Percentiles rank a stretch among this genome's conserved stretches.
These are phyloP conservation scores for Pelmatolapia mariae DNA, from an alignment of 2,113 vertebrate species.

Conservation along the genomic window DNA sequence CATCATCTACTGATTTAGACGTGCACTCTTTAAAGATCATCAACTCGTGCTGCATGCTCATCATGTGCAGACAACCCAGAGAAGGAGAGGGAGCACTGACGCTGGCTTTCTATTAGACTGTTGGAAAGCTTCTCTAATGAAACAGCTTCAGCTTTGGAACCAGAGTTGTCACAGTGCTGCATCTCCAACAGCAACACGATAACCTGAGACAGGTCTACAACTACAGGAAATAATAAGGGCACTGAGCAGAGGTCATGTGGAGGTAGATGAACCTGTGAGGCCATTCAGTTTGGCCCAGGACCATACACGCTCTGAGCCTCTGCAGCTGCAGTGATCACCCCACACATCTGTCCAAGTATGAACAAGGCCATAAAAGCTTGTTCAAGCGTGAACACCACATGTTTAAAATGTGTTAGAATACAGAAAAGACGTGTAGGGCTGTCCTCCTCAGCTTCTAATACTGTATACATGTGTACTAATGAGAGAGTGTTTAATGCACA, in stretches of 20 bases:
- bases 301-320: neutral
- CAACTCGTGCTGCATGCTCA: neutral
- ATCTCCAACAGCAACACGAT: neutral
- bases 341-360: neutral
- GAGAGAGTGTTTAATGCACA: neutral
- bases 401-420: neutral
- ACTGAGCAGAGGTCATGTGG: neutral
- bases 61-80: neutral
- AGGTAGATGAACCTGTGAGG: rapidly evolving
- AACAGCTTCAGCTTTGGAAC: neutral
- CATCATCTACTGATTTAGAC: too few species aligned
- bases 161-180: neutral
- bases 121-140: neutral
- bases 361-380: neutral
- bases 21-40: neutral
- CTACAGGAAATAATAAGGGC: rapidly evolving
- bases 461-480: rapidly evolving
- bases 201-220: rapidly evolving
- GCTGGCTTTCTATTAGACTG: neutral
- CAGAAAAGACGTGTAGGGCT: neutral
- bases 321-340: rapidly evolving
- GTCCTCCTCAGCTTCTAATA: rapidly evolving
- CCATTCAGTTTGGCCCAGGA: neutral
- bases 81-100: neutral
- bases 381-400: rapidly evolving